These are phyloP conservation scores for Dendronephthya gigantea DNA, from an alignment of 64 coral and sea anemone species.

Conservation along the genomic window DNA sequence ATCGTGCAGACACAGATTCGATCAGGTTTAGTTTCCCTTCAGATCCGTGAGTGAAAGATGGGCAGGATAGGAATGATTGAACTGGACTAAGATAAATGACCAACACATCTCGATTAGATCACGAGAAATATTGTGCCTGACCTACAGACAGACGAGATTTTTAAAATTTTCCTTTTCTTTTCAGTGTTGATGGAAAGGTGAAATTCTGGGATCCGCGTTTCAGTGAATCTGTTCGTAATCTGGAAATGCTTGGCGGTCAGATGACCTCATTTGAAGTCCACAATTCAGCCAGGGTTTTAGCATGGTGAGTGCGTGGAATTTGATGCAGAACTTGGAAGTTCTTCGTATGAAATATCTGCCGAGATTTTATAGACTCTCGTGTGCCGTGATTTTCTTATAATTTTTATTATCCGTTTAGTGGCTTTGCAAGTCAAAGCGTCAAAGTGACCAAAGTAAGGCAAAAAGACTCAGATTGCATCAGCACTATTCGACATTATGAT, in stretches of 20 bases:
- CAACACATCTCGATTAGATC: too few relatives aligned
- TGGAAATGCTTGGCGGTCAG: slow-evolving; percentile 50
- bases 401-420: slow-evolving; percentile 48
- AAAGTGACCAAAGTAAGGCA: slow-evolving; percentile 64
- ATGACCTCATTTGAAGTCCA: slow-evolving; percentile 93
- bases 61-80: too few relatives aligned
- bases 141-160: background rate
- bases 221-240: slow-evolving; percentile 63
- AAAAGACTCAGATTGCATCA: slow-evolving; percentile 33
- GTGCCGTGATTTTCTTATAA: background rate
- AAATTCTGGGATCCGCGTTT: slow-evolving; percentile 95
- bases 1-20: too few relatives aligned
- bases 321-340: background rate
- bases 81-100: too few relatives aligned
- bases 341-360: too few relatives aligned
- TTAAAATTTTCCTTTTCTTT: background rate
- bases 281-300: slow-evolving; percentile 71
- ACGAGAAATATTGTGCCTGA: too few relatives aligned
- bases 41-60: too few relatives aligned
- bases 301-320: slow-evolving; percentile 28
- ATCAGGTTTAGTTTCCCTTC: too few relatives aligned
- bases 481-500: slow-evolving; percentile 79
- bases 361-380: background rate
- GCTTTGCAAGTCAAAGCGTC: slow-evolving; percentile 83
- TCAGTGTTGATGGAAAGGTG: slow-evolving; percentile 80